Conservation (phyloP, 2,797 vertebrate genomes). For the Phrynocephalus vlangalii region DNA sequence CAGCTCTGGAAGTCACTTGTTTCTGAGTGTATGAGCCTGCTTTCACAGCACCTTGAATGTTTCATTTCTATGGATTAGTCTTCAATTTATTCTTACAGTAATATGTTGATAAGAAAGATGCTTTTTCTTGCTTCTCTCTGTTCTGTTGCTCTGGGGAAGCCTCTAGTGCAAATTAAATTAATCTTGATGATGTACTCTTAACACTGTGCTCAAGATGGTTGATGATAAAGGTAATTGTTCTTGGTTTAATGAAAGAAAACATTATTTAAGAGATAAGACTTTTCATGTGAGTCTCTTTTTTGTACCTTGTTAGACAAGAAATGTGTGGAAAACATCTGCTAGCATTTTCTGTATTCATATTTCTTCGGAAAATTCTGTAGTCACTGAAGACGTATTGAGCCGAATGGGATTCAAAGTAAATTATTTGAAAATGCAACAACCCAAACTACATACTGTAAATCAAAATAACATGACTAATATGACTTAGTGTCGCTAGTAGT, state of each 20-base stretch:
- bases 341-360: neutral
- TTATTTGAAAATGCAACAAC: neutral
- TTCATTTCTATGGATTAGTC: neutral
- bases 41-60: neutral
- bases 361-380: neutral
- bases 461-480: neutral
- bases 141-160: neutral
- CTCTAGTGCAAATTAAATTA: neutral
- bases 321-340: neutral
- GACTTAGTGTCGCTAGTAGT: neutral
- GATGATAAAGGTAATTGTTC: neutral
- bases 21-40: neutral
- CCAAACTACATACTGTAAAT: neutral
- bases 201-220: slow-evolving; percentile 11
- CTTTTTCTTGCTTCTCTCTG: neutral
- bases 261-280: slow-evolving; percentile 5
- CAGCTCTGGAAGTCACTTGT: neutral
- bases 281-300: neutral
- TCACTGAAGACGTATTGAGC: neutral
- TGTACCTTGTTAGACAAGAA: neutral
- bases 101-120: neutral
- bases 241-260: slow-evolving; percentile 20
- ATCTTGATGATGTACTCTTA: neutral
- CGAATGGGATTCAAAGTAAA: neutral
- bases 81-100: slow-evolving; percentile 3